Conservation (phyloP, 2,113 vertebrate species). For the Megaptera novaeangliae region DNA sequence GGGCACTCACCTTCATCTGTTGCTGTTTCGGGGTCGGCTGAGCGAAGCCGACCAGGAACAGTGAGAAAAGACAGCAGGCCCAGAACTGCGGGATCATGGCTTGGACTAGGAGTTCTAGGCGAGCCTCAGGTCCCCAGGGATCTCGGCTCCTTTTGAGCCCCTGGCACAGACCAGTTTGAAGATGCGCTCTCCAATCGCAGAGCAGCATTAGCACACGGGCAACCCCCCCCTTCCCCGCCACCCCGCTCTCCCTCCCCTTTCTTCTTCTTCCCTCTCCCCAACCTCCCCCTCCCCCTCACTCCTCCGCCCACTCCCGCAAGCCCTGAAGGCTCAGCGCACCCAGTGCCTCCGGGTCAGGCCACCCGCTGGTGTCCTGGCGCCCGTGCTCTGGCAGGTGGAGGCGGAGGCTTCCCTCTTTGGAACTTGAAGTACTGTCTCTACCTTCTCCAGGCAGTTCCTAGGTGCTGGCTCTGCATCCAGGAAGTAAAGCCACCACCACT, state of each 20-base stretch:
- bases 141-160: not conserved
- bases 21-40: not conserved
- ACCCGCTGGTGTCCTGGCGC: not conserved
- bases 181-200: not conserved
- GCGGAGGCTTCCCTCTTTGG: not conserved
- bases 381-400: not conserved
- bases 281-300: not conserved
- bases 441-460: not conserved
- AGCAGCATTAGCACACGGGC: not conserved
- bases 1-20: slow-evolving; percentile 34
- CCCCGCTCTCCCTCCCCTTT: too few relatives aligned
- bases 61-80: not conserved
- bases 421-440: not conserved
- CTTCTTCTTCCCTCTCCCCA: not conserved
- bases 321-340: not conserved
- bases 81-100: not conserved
- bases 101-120: fast-evolving
- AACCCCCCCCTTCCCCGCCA: not conserved
- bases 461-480: not conserved
- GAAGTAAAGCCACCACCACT: not conserved
- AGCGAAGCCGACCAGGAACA: not conserved
- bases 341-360: not conserved
- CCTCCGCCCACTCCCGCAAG: not conserved
- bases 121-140: not conserved
- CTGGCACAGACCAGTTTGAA: not conserved